phyloP scores from a whole-genome alignment of 2,797 vertebrate species.

The Anabas testudineus region DNA sequence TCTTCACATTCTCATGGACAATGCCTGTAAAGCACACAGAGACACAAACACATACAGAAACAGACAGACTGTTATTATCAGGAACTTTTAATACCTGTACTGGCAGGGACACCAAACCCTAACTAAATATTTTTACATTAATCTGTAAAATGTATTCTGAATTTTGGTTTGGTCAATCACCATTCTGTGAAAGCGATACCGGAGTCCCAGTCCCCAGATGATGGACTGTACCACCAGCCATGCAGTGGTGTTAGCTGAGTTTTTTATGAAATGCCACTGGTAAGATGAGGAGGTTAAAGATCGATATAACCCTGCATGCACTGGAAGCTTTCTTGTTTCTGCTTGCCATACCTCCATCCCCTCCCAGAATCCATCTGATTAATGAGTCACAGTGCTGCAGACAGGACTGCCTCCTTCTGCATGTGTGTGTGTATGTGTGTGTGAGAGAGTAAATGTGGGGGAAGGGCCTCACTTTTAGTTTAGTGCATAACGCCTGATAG shows the following conservation, averaged over 20 bases:
- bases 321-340: constrained; percentile 60
- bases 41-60: constrained; percentile 6
- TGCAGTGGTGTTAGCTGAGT: constrained; percentile 42
- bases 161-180: constrained; percentile 11
- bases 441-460: constrained; percentile 44
- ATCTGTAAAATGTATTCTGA: neutral
- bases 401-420: constrained; percentile 55
- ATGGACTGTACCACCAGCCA: constrained; percentile 57
- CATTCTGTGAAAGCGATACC: constrained; percentile 16
- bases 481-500: constrained; percentile 25
- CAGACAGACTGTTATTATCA: constrained; percentile 4
- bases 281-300: constrained; percentile 66
- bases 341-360: constrained; percentile 23
- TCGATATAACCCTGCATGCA: constrained; percentile 73
- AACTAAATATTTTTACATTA: neutral
- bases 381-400: constrained; percentile 72
- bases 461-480: constrained; percentile 46
- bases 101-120: neutral
- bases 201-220: constrained; percentile 28
- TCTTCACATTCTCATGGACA: constrained; percentile 87
- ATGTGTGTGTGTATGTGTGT: constrained; percentile 21
- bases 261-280: constrained; percentile 62
- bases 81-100: neutral
- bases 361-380: constrained; percentile 68
- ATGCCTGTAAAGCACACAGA: constrained; percentile 74